Evolutionary conservation across 2,888 invertebrate species (phyloP), one percentile per base, ranked within the genome.

Genomic region (Platycheirus albimanus): DNA sequence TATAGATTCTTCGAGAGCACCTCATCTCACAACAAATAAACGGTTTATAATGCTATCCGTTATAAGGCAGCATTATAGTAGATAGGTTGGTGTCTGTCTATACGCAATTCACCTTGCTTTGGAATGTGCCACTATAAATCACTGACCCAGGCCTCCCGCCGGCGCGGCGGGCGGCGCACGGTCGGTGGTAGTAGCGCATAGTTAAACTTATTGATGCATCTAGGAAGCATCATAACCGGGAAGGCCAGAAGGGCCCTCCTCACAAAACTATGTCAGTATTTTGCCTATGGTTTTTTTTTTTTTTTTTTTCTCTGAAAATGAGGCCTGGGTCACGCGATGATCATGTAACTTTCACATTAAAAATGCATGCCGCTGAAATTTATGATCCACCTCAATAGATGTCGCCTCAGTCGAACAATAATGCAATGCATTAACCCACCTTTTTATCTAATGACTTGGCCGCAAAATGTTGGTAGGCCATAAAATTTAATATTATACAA

Each of bases 41-140:
- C 70, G 76, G 80, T 76, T 76, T 56, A 61, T 81, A 66, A 64
- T 61, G 76, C 70, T 47, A 71, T 66, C 80, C 70, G 80, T 81
- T 81, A 76, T 41, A 64, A 19, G 61, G 19, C 28, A 45, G 36
- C 13, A 75, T 74, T 19, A 43, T 61, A 49, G 69, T 52, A n/a
- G n/a, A n/a, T n/a, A n/a, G n/a, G n/a, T n/a, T n/a, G n/a, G n/a
- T n/a, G n/a, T n/a, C n/a, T n/a, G n/a, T n/a, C n/a, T n/a, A n/a
- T n/a, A 66, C 71, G 49, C 52, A 66, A 45, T 54, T 54, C 41
- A 66, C 49, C 64, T 43, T 28, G 24, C 56, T 11, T n/a, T 41
- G 80, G 80, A 71, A 81, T 81, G 76, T 76, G 76, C 64, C 76
- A 76, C 49, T 70, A 76, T 81, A 81, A 76, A 81, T 81, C 76